phyloP scores from a whole-genome alignment of 64 coral and sea anemone species.

The Montipora efflorescens region DNA sequence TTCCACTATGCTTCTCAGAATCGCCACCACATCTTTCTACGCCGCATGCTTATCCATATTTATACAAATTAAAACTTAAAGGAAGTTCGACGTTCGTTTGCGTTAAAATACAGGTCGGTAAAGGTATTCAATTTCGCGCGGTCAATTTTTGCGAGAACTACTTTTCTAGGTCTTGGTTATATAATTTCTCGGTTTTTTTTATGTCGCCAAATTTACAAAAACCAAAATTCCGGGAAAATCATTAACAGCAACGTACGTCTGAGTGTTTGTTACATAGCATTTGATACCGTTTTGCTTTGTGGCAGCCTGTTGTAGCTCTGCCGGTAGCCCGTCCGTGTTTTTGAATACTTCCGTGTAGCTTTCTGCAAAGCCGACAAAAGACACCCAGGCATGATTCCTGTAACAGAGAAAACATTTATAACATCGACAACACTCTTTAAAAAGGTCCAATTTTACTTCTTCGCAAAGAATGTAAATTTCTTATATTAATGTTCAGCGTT shows the following conservation, averaged over 20 bases:
- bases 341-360: constrained; percentile 2
- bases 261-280: neutral
- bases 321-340: neutral
- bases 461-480: neutral
- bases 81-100: neutral
- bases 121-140: neutral
- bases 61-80: constrained; percentile 13
- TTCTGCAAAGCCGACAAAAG: constrained; percentile 24
- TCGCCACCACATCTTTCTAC: neutral
- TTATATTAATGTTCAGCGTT: no score
- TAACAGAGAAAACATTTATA: neutral
- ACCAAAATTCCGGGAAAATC: neutral
- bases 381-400: constrained; percentile 26
- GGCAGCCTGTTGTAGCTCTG: neutral
- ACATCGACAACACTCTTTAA: neutral
- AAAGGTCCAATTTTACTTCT: neutral
- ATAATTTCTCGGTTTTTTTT: no score
- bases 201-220: neutral
- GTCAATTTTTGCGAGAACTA: neutral
- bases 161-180: neutral
- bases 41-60: neutral
- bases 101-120: neutral
- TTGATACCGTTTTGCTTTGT: constrained; percentile 23
- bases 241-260: neutral
- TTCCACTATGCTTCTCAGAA: constrained; percentile 1